Conservation (phyloP, 2,113 vertebrate genomes). For the Phylloscopus whistleri region DNA sequence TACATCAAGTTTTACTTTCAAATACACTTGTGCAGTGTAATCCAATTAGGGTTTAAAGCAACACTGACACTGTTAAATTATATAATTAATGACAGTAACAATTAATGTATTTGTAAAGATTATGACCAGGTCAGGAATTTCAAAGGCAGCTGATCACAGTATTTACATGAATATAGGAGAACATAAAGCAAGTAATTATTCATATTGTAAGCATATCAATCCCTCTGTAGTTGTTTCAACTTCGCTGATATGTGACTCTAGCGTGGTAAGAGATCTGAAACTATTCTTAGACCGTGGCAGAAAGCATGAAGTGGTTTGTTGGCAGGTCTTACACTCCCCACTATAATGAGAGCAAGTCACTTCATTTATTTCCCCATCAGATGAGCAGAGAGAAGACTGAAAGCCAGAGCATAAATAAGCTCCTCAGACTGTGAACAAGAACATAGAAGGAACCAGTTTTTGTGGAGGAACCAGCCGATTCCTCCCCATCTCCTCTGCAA, state of each 20-base stretch:
- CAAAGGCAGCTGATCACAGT: not conserved
- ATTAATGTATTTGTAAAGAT: not conserved
- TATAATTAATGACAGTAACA: not conserved
- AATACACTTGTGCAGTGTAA: not conserved
- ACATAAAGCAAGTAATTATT: not conserved
- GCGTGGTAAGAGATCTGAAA: constrained; percentile 53
- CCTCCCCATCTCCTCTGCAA: not conserved
- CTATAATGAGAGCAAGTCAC: not conserved
- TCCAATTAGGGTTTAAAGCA: not conserved
- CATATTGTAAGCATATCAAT: not conserved
- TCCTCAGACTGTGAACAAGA: not conserved
- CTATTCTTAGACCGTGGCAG: constrained; percentile 71
- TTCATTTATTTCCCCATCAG: constrained; percentile 20
- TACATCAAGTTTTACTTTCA: not conserved
- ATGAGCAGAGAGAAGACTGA: not conserved
- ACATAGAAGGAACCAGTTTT: not conserved
- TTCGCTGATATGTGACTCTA: constrained; percentile 16
- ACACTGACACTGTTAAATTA: not conserved
- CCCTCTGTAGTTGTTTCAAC: constrained; percentile 47
- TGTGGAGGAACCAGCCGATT: not conserved
- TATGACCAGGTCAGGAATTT: not conserved
- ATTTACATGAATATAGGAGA: not conserved
- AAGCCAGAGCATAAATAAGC: constrained; percentile 5
- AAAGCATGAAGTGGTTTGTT: constrained; percentile 31
- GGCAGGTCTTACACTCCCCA: not conserved